Evolutionary conservation across 2,113 vertebrate genomes (phyloP), one percentile per base, ranked within the genome.

Genomic region (Hassar affinis): DNA sequence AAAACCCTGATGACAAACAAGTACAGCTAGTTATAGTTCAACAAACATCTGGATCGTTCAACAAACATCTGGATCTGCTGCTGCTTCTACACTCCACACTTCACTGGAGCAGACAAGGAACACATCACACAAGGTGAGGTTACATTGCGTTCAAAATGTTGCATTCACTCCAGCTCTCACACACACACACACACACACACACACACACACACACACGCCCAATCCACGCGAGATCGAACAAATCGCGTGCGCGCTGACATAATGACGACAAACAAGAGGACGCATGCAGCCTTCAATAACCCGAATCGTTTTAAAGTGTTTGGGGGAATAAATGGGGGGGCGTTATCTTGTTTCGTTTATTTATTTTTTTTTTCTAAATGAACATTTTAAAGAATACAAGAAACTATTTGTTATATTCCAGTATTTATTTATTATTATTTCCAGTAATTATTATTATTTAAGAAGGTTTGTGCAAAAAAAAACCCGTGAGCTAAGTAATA

Each of bases 211-310:
- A 1, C 62, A 57, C 80, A 81, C 68, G 17, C 66, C 27, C 45
- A 82, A 64, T 47, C 71, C 78, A 80, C 87, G 87, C 87, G 87
- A 88, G 62, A 85, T n/a, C 79, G 61, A 17, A 20, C 47, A 79
- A 45, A 15, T 69, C 81, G 49, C 56, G 84, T 80, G 71, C 33
- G 20, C 75, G 49, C 38, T 68, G 42, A 66, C n/a, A 38, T 11
- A 3, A 80, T 82, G 86, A 85, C 86, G 86, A 76, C 81, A 59
- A 45, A 72, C 52, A 72, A 45, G 69, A 66, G 17, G 47, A 15
- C 49, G 7, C 1, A n/a, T 57, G 80, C 25, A n/a, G 52, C 15
- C 0, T 81, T 81, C 80, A 56, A 57, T 47, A 47, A 59, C 51
- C 10, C 8, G 15, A 56, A 42, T 20, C 11, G 33, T 59, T 9